These are phyloP conservation scores for Dinoponera quadriceps DNA, from an alignment of 1,140 invertebrate species.

Conservation along the genomic window DNA sequence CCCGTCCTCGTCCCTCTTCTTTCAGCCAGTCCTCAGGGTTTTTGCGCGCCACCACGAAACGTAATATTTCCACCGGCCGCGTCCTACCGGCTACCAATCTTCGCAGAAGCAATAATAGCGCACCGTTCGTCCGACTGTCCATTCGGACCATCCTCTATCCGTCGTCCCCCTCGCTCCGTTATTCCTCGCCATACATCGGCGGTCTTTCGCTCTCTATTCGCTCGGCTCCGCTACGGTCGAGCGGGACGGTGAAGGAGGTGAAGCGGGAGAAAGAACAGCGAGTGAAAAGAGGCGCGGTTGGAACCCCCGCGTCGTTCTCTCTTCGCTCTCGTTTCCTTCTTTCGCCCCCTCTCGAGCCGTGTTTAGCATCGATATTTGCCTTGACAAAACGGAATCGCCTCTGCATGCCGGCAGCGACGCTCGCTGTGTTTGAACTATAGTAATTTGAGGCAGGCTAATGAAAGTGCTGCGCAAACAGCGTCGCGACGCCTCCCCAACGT, in stretches of 20 bases:
- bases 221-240: background rate
- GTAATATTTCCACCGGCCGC: slow-evolving; percentile 81
- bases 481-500: slow-evolving; percentile 81
- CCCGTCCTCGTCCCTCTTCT: slow-evolving; percentile 74
- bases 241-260: slow-evolving; percentile 22
- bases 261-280: slow-evolving; percentile 21
- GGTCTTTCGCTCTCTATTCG: slow-evolving; percentile 52
- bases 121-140: slow-evolving; percentile 82
- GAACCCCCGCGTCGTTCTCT: slow-evolving; percentile 46
- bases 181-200: slow-evolving; percentile 57
- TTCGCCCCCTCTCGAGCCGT: slow-evolving; percentile 64
- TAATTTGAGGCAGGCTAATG: slow-evolving; percentile 85
- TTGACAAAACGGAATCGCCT: slow-evolving; percentile 82
- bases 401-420: slow-evolving; percentile 68
- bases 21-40: slow-evolving; percentile 71
- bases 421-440: slow-evolving; percentile 84
- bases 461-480: slow-evolving; percentile 84
- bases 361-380: slow-evolving; percentile 80
- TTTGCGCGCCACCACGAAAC: slow-evolving; percentile 75
- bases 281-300: slow-evolving; percentile 10
- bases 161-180: slow-evolving; percentile 67
- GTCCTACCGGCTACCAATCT: slow-evolving; percentile 82
- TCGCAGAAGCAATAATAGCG: slow-evolving; percentile 84
- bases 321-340: slow-evolving; percentile 39
- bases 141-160: slow-evolving; percentile 66